Conservation (phyloP, 1,140 invertebrate species). For the Leptinotarsa undecemlineata region DNA sequence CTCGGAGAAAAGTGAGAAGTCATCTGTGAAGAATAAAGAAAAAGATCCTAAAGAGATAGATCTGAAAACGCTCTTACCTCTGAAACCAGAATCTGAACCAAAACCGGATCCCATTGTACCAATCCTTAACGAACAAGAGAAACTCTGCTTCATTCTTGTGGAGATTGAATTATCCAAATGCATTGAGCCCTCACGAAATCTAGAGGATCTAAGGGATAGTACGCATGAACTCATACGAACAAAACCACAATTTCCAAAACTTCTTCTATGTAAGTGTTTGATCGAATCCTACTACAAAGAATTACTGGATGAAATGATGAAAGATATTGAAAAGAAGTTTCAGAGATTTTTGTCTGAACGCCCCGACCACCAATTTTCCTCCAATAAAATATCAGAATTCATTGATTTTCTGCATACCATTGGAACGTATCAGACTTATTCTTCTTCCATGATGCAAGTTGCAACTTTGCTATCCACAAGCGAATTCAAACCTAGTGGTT, state of each 20-base stretch:
- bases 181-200: conserved; percentile 29
- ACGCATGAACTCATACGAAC: neutral
- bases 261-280: neutral
- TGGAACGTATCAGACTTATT: conserved; percentile 43
- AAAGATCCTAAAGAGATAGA: neutral
- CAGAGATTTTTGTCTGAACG: neutral
- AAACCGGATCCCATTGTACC: conserved; percentile 42
- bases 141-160: conserved; percentile 45
- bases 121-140: conserved; percentile 42
- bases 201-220: conserved; percentile 40
- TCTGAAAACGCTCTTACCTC: neutral
- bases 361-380: conserved; percentile 22
- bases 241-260: neutral
- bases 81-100: conserved; percentile 1
- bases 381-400: conserved; percentile 29
- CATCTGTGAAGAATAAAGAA: conserved; percentile 19
- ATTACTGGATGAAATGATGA: conserved; percentile 16
- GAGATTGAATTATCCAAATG: conserved; percentile 47
- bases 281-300: neutral
- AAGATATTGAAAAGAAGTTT: conserved; percentile 25
- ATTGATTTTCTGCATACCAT: conserved; percentile 37
- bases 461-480: conserved; percentile 33
- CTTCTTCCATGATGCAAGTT: conserved; percentile 35
- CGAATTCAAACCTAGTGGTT: conserved; percentile 34
- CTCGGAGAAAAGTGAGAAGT: conserved; percentile 31